A percentile compares a stretch with the other conserved stretches of the same genome.
phyloP scores from a whole-genome alignment of 1,140 invertebrate genomes.

The Drosophila arawakana region DNA sequence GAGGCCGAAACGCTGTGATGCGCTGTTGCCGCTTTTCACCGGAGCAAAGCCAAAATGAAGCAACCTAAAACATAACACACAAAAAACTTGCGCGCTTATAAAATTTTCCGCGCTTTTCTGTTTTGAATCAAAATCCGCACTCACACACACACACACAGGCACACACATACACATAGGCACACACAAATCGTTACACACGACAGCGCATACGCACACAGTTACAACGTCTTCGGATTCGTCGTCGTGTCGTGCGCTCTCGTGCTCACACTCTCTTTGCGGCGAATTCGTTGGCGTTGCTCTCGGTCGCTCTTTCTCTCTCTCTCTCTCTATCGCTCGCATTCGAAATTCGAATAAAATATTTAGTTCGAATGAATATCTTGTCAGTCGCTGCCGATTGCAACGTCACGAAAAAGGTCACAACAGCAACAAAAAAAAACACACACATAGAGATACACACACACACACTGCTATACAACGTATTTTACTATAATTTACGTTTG shows the following conservation, averaged over 20 bases:
- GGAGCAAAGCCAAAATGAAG: conserved; percentile 49
- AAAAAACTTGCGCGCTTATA: conserved; percentile 64
- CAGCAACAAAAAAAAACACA: conserved; percentile 36
- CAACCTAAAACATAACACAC: conserved; percentile 43
- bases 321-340: conserved; percentile 40
- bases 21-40: conserved; percentile 70
- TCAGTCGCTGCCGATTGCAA: conserved; percentile 54
- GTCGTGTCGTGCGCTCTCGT: conserved; percentile 20
- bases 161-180: conserved; percentile 10
- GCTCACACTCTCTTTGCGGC: conserved; percentile 55
- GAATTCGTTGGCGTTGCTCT: conserved; percentile 52
- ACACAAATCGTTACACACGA: conserved; percentile 3
- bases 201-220: neutral
- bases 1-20: conserved; percentile 31
- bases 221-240: conserved; percentile 6
- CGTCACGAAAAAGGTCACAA: conserved; percentile 59
- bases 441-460: conserved; percentile 3
- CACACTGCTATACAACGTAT: conserved; percentile 22
- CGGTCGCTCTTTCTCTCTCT: neutral
- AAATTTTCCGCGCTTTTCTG: conserved; percentile 79
- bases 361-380: conserved; percentile 69
- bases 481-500: conserved; percentile 68
- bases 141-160: conserved; percentile 18
- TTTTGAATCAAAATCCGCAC: conserved; percentile 61
- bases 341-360: conserved; percentile 79